Evolutionary conservation across 2,888 invertebrate genomes (phyloP), one percentile per base, ranked within the genome.

Genomic region (Amitus sp.): DNA sequence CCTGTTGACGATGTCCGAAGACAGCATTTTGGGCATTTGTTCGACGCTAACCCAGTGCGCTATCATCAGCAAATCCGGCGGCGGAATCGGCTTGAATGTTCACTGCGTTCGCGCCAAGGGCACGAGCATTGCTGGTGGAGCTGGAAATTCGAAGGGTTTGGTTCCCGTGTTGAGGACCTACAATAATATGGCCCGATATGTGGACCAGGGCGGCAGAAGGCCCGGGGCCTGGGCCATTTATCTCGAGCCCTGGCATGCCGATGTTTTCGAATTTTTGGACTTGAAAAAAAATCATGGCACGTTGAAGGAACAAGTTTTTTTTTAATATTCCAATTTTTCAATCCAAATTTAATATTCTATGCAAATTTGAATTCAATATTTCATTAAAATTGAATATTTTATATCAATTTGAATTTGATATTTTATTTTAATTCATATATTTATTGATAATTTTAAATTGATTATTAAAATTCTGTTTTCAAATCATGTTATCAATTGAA

Each of bases 191-290:
- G 97, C 98, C 0, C 87, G 95, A 58, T 98, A 98, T 84, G 97
- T 98, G 0, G 97, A 98, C 82, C 98, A 99, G 84, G 97, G 98
- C 17, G 98, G 98, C 45, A 98, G 98, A 86, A 85, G 98, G 62
- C 98, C 98, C 1, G 98, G 98, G 17, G 98, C 98, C 1, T 97
- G 98, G 84, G 97, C 99, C 12, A 90, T 99, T 62, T 99, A 99
- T 78, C 83, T 99, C 49, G 99, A 99, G 82, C 99, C 99, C 0
- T 99, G 99, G 99, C 99, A 99, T 84, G 92, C 95, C 0, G 98
- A 99, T 82, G 86, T 99, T 58, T 95, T 97, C 79, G 96, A 96
- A 61, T 99, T 98, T 83, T 84, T 99, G 48, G 94, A 98, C 78
- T 84, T 98, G 47, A 95, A 92, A 77, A 98, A 97, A 80, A 99